Evolutionary conservation across 2,797 vertebrate species (phyloP).

Genomic region (Anableps anableps): DNA sequence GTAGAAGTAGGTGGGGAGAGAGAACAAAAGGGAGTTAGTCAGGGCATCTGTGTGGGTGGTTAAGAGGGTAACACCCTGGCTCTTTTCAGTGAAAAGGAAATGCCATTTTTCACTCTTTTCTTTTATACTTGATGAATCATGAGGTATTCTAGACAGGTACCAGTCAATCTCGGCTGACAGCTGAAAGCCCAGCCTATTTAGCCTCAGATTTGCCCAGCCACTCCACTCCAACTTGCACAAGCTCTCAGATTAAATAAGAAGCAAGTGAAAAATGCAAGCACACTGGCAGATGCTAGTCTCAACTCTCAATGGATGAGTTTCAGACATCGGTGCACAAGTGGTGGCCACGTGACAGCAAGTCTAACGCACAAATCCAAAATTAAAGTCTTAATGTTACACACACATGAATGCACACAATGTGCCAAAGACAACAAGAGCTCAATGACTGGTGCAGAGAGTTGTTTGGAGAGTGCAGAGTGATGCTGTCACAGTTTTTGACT

Average conservation of each 20-base stretch:
- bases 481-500: conserved; percentile 46
- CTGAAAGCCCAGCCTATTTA: conserved; percentile 68
- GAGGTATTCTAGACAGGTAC: conserved; percentile 48
- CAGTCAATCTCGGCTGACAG: conserved; percentile 73
- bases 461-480: conserved; percentile 41
- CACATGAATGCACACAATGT: conserved; percentile 14
- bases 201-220: conserved; percentile 39
- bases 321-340: conserved; percentile 27
- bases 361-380: conserved; percentile 46
- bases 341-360: conserved; percentile 43
- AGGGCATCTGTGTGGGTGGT: conserved; percentile 63
- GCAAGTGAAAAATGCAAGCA: neutral
- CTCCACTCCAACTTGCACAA: conserved; percentile 38
- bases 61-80: conserved; percentile 68
- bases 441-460: conserved; percentile 31
- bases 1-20: conserved; percentile 49
- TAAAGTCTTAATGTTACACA: conserved; percentile 31
- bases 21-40: conserved; percentile 63
- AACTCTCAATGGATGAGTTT: conserved; percentile 22
- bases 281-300: conserved; percentile 9
- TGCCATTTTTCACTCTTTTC: conserved; percentile 52
- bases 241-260: conserved; percentile 25
- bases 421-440: conserved; percentile 61
- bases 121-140: conserved; percentile 64
- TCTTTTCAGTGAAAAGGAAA: conserved; percentile 38